Conservation (phyloP, 2,888 invertebrate genomes). For the Leptinotarsa peninsularis region DNA sequence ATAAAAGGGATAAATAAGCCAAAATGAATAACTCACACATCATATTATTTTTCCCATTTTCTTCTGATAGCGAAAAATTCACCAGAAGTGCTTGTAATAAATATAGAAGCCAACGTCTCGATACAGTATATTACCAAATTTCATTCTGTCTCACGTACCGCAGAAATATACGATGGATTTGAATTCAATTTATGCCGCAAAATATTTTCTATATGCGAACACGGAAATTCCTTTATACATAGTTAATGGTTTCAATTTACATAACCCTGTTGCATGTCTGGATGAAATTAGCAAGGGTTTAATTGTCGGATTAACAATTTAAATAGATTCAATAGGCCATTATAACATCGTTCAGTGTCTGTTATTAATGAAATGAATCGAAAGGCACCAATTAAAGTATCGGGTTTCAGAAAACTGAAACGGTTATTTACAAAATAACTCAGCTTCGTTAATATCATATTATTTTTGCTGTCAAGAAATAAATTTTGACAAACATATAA, state of each 20-base stretch:
- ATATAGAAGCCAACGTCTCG: background rate
- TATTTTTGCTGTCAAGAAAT: too few species aligned
- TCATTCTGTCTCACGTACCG: background rate
- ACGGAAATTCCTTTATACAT: conserved; percentile 29
- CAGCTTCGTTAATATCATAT: too few species aligned
- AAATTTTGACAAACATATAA: too few species aligned
- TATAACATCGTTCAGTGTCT: conserved; percentile 12
- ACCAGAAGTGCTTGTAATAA: background rate
- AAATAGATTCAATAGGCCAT: conserved; percentile 29
- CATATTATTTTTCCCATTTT: too few species aligned
- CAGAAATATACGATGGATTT: background rate
- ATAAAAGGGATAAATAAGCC: too few species aligned
- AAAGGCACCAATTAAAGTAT: background rate
- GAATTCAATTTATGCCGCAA: background rate
- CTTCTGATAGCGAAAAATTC: too few species aligned
- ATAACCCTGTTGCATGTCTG: conserved; percentile 38
- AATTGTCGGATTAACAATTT: conserved; percentile 33
- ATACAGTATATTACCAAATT: background rate
- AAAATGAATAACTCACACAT: too few species aligned
- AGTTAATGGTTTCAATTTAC: conserved; percentile 32
- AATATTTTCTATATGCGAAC: conserved; percentile 9
- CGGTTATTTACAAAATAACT: too few species aligned
- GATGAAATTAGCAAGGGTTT: conserved; percentile 30
- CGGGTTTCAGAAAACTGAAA: background rate
- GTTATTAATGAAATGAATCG: conserved; percentile 1